Percentiles rank a stretch among this genome's conserved stretches.
Conservation (phyloP, 2,797 vertebrate genomes). For the Alca torda region DNA sequence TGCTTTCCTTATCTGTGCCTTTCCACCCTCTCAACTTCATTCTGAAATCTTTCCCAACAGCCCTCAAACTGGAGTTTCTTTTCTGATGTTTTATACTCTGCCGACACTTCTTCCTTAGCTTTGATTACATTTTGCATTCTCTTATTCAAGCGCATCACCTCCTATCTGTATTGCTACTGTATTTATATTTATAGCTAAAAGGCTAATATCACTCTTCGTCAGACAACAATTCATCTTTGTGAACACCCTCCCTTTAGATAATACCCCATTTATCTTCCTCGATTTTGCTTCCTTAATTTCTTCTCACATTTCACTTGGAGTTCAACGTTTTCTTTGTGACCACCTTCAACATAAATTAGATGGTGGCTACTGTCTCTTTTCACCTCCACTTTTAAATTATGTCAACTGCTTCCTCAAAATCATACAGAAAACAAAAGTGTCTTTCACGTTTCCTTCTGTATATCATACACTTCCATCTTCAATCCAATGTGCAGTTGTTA, state of each 20-base stretch:
- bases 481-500: not conserved
- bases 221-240: constrained; percentile 45
- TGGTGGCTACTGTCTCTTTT: not conserved
- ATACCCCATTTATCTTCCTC: constrained; percentile 10
- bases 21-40: not conserved
- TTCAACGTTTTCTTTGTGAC: not conserved
- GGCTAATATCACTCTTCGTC: constrained; percentile 23
- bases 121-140: constrained; percentile 16
- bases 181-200: constrained; percentile 50
- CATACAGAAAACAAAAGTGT: not conserved
- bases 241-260: not conserved
- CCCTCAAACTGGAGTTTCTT: not conserved
- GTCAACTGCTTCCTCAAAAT: not conserved
- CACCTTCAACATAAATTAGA: not conserved
- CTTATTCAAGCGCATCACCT: constrained; percentile 28
- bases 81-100: not conserved
- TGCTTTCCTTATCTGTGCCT: not conserved
- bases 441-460: not conserved
- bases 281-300: constrained; percentile 7
- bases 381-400: not conserved
- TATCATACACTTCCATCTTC: not conserved
- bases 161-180: constrained; percentile 24
- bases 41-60: not conserved
- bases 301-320: not conserved
- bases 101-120: not conserved